These are phyloP conservation scores for Siniperca knerii DNA, from an alignment of 2,113 vertebrate genomes.

Conservation along the genomic window DNA sequence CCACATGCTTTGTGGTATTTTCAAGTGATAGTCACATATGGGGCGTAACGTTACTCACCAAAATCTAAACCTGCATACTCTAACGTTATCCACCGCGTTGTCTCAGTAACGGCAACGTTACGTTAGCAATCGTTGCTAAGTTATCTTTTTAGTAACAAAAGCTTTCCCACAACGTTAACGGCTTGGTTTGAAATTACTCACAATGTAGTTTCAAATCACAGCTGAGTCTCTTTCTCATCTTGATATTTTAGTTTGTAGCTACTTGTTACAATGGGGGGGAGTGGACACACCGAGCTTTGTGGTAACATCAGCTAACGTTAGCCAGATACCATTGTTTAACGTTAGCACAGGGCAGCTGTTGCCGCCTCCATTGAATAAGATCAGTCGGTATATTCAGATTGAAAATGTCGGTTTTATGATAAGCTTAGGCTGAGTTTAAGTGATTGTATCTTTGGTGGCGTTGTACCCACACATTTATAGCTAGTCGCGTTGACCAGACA, in stretches of 20 bases:
- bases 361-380: background rate
- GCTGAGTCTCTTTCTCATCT: background rate
- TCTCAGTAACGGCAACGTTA: background rate
- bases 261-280: background rate
- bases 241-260: background rate
- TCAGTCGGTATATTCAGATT: background rate
- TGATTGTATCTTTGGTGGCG: background rate
- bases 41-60: background rate
- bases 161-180: rapidly evolving
- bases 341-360: conserved; percentile 30
- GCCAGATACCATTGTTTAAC: conserved; percentile 66
- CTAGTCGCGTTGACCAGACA: conserved; percentile 15
- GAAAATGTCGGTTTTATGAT: background rate
- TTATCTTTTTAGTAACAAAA: background rate
- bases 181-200: no score
- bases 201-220: background rate
- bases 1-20: background rate
- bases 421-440: background rate
- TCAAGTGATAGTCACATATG: conserved; percentile 31
- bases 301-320: conserved; percentile 41
- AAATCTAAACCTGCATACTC: conserved; percentile 2
- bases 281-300: conserved; percentile 16
- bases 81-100: conserved; percentile 9
- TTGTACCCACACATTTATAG: conserved; percentile 1
- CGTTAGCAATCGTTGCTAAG: conserved; percentile 13